Conservation (phyloP, 2,797 vertebrate genomes). For the Chloroceryle inda region DNA sequence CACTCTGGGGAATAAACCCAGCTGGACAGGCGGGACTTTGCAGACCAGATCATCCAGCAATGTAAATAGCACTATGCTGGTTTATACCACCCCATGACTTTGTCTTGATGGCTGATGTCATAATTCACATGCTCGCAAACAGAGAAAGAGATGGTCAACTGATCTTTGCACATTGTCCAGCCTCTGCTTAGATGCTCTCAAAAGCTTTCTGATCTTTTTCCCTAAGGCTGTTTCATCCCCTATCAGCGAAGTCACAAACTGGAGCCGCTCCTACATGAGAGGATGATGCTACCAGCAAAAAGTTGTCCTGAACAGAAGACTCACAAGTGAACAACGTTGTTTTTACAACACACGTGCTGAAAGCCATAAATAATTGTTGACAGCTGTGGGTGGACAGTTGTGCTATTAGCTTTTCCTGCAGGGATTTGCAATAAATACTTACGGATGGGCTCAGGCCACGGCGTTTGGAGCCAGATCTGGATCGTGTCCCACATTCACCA, state of each 20-base stretch:
- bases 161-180: background rate
- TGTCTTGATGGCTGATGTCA: background rate
- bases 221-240: background rate
- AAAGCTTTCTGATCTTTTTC: background rate
- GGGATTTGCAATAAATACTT: constrained; percentile 57
- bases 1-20: constrained; percentile 28
- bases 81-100: background rate
- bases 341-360: constrained; percentile 14
- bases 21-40: background rate
- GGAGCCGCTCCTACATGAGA: background rate
- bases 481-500: background rate
- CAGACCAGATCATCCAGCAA: background rate
- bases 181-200: background rate
- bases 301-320: background rate
- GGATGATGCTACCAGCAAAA: background rate
- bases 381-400: constrained; percentile 62
- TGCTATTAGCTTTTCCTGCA: constrained; percentile 31
- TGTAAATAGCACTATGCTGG: background rate
- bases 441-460: constrained; percentile 23
- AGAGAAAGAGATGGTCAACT: background rate
- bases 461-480: constrained; percentile 4
- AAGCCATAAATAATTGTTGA: constrained; percentile 51
- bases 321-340: background rate
- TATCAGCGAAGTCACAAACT: background rate
- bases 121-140: background rate